Evolutionary conservation across 64 coral and sea anemone species (phyloP), one percentile per base, ranked within the genome.

Genomic region (Porites australiensis): DNA sequence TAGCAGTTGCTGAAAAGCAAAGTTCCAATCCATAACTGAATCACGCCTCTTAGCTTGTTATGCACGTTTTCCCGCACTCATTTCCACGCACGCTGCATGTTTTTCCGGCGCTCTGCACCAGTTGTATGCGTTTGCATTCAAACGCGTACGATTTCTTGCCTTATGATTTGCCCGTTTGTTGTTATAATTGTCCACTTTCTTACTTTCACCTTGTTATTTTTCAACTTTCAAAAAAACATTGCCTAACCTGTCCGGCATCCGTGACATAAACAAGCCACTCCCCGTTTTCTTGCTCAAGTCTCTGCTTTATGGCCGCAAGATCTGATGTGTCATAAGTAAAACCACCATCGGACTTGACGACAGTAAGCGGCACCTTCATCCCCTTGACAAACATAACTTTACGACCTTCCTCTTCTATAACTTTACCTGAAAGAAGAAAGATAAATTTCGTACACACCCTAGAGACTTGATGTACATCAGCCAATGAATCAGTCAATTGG

Each of bases 251-350:
- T 2, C 98, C 98, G 12, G 94, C 94, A 79, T 99, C 98, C 51
- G 94, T 95, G 50, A 99, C 94, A 64, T 99, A 99, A 55, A 99
- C 96, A 4, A 99, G 62, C 98, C 98, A 99, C 3, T 95, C 95
- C 11, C 94, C 98, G 21, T 86, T 85, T 58, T 99, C 98, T 50
- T 99, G 91, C 18, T 88, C 48, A 13, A 99, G 85, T 75, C 98
- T 88, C 48, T 99, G 98, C 58, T 89, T 93, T 4, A 99, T 27
- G 21, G 98, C 98, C 7, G 94, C 94, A 54, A 99, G 15, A 75
- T 99, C 98, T 23, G 98, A 99, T 19, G 98, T 99, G 77, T 99
- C 98, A 49, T 99, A 99, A 0, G 98, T 99, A 74, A 90, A 99
- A 47, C 98, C 98, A 4, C 98, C 98, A 86, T 99, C 98, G 44